Percentiles rank a stretch among this genome's conserved stretches.
Evolutionary conservation across 2,888 invertebrate genomes (phyloP).

Genomic region (Amitus sp.): DNA sequence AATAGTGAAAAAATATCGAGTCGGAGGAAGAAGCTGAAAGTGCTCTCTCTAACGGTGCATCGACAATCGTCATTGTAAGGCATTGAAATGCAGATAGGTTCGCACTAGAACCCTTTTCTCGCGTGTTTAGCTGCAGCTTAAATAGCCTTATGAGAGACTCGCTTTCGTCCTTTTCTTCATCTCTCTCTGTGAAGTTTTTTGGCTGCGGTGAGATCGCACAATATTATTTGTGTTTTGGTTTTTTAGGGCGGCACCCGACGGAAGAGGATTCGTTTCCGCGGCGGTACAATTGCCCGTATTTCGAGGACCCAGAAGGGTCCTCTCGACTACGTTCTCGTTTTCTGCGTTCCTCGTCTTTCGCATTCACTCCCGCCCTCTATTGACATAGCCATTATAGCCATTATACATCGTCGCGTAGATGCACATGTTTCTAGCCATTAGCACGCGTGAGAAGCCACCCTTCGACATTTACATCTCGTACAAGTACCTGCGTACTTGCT

Average conservation of each 20-base stretch:
- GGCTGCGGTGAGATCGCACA: conserved; percentile 47
- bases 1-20: too few species aligned
- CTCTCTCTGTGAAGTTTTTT: conserved; percentile 28
- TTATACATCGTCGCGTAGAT: conserved; percentile 14
- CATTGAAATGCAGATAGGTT: conserved; percentile 62
- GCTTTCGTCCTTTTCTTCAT: conserved; percentile 28
- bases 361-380: conserved; percentile 34
- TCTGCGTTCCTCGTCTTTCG: conserved; percentile 24
- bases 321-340: conserved; percentile 33
- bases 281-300: conserved; percentile 54
- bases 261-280: conserved; percentile 38
- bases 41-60: conserved; percentile 60
- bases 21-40: too few species aligned
- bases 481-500: not conserved
- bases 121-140: conserved; percentile 37
- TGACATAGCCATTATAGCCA: conserved; percentile 29
- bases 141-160: conserved; percentile 52
- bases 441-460: conserved; percentile 48
- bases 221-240: conserved; percentile 65
- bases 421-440: conserved; percentile 21
- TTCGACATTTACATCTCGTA: conserved; percentile 14
- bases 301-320: conserved; percentile 45
- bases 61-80: conserved; percentile 58
- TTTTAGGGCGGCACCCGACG: conserved; percentile 61
- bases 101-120: conserved; percentile 48